Evolutionary conservation across 2,888 invertebrate species (phyloP), one percentile per base, ranked within the genome.

Genomic region (Synergus laeviventris): DNA sequence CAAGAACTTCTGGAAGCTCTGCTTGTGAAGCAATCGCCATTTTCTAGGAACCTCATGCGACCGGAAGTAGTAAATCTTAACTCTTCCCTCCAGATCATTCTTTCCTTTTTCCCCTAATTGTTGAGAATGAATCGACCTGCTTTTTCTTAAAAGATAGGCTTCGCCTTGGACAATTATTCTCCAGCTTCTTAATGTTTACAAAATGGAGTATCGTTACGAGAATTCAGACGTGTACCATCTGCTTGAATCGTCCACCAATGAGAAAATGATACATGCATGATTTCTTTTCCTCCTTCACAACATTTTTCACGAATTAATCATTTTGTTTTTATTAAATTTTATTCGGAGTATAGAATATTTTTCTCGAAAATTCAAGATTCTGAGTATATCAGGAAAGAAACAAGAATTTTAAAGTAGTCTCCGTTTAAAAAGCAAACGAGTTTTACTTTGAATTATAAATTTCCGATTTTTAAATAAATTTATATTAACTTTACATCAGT

Each of bases 141-240:
- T 76, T 77, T 77, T 74, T 49, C 59, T 39, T 60, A 12, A n/a
- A 45, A 45, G 36, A 59, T 36, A n/a, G 9, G 60, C 24, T 36
- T 21, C 54, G 38, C 42, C 36, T n/a, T 36, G 74, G 76, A 56
- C 82, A 82, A 83, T 84, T 81, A 79, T 84, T 85, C n/a, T 62
- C 18, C 62, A 62, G n/a, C 78, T 64, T n/a, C 84, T 66, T 39
- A 36, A 59, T 88, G 88, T 88, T 88, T 88, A 88, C 78, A 85
- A 85, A 82, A 86, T 83, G 80, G 85, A 87, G 86, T 86, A 88
- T 88, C 87, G 85, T 87, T 87, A 88, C 87, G 88, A 87, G 86
- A 85, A 83, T 82, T 85, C 82, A 83, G 86, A 87, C 83, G 85
- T 81, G 84, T 85, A 85, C 86, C 88, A 88, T 87, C 86, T 88